phyloP scores from a whole-genome alignment of 2,113 vertebrate species.

The Ardeotis arabs region DNA sequence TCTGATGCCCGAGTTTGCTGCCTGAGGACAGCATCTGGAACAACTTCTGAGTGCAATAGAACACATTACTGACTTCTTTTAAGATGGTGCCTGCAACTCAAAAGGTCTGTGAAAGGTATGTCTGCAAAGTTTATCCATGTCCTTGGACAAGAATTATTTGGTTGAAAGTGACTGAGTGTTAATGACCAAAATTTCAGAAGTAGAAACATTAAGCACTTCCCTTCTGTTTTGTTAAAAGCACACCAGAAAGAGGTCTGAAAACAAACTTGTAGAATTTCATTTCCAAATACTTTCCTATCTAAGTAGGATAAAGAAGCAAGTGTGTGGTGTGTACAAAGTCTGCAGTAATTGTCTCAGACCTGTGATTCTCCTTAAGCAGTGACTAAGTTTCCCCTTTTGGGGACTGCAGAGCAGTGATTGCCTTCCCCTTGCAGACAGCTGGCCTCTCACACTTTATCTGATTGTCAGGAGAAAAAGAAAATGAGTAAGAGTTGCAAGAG shows the following conservation, averaged over 20 bases:
- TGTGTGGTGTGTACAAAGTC: neutral
- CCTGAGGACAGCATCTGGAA: neutral
- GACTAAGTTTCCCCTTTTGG: neutral
- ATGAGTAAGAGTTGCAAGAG: neutral
- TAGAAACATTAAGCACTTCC: neutral
- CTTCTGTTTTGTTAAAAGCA: neutral
- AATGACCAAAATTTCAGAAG: neutral
- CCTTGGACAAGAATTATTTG: neutral
- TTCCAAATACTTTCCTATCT: neutral
- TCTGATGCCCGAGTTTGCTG: neutral
- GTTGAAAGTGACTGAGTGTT: neutral
- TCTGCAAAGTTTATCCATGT: neutral
- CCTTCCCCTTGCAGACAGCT: neutral
- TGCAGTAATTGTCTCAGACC: neutral
- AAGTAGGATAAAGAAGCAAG: neutral
- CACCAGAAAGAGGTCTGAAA: neutral
- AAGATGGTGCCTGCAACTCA: neutral
- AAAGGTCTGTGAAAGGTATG: neutral
- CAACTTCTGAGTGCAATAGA: neutral
- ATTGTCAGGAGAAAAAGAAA: neutral
- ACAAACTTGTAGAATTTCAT: neutral
- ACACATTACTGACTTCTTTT: neutral
- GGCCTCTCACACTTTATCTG: neutral
- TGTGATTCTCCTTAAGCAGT: neutral
- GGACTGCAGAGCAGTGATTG: neutral